Conservation (phyloP, 2,888 invertebrate genomes). For the Schizaphis graminum region DNA sequence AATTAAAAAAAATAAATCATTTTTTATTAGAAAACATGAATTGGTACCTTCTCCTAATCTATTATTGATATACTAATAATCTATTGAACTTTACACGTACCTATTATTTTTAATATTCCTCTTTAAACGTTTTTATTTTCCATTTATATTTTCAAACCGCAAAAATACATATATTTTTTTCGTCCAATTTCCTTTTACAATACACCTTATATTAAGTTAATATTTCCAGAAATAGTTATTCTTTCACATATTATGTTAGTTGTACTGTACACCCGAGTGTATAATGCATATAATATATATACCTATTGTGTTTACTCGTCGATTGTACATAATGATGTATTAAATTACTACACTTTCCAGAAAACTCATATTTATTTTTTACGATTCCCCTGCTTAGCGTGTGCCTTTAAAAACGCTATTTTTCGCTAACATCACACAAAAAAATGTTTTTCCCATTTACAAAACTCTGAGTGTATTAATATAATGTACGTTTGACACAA, state of each 20-base stretch:
- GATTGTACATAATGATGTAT: neutral
- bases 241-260: neutral
- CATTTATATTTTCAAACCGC: neutral
- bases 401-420: neutral
- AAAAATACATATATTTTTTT: neutral
- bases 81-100: neutral
- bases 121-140: neutral
- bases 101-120: neutral
- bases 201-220: neutral
- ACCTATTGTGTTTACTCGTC: neutral
- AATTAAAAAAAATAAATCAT: too few relatives aligned
- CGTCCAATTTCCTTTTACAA: neutral
- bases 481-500: neutral
- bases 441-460: neutral
- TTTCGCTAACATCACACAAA: neutral
- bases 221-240: slow-evolving; percentile 1
- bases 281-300: neutral
- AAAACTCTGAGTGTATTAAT: neutral
- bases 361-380: neutral
- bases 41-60: neutral
- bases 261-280: neutral
- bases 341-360: neutral
- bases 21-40: neutral
- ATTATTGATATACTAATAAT: neutral
- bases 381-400: neutral